These are phyloP conservation scores for Procavia capensis DNA, from an alignment of 2,113 vertebrate genomes.

Conservation along the genomic window DNA sequence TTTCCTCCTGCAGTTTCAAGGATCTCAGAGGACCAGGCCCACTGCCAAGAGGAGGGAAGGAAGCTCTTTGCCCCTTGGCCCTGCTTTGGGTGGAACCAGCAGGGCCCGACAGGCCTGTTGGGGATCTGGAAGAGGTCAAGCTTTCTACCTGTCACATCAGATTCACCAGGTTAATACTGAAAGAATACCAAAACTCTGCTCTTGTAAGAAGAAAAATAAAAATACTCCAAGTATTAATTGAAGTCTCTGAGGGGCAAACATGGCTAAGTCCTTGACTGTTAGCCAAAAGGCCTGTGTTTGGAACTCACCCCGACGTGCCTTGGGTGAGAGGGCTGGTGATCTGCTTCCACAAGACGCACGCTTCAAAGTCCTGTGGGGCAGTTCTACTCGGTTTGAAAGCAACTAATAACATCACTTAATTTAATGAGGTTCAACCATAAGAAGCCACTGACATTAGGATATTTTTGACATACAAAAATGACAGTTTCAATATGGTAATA, in stretches of 20 bases:
- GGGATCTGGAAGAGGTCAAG: too few species aligned
- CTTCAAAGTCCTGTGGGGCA: not conserved
- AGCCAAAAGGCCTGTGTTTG: not conserved
- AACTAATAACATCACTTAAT: not conserved
- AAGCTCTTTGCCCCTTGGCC: not conserved
- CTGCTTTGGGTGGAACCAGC: rapidly evolving
- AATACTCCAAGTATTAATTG: not conserved
- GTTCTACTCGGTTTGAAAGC: not conserved
- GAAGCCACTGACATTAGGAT: not conserved
- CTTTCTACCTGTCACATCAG: not conserved
- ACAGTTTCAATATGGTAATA: not conserved
- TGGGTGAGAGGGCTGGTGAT: not conserved
- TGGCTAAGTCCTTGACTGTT: not conserved
- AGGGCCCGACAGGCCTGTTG: not conserved
- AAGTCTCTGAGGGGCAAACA: not conserved
- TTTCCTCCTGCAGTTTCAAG: rapidly evolving
- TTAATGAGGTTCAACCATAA: not conserved
- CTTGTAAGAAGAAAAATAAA: not conserved
- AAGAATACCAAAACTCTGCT: not conserved
- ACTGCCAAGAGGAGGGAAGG: not conserved
- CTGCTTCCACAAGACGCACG: not conserved
- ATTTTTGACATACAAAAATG: not conserved
- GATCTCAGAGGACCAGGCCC: not conserved
- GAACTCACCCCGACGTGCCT: not conserved
- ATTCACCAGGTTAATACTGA: not conserved